phyloP scores from a whole-genome alignment of 2,797 vertebrate genomes.

The Dallia pectoralis region DNA sequence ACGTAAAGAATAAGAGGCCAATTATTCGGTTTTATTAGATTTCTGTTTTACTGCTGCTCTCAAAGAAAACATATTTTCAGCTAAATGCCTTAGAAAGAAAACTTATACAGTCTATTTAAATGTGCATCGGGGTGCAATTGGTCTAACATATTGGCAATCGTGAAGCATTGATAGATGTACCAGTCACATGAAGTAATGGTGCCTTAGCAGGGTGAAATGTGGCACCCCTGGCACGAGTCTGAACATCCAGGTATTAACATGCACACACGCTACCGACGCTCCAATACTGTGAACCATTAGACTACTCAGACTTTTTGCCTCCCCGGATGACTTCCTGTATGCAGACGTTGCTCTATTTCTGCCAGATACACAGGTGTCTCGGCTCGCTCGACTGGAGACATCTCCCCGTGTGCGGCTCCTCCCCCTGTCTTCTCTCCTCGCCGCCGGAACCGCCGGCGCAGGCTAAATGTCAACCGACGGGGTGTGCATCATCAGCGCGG shows the following conservation, averaged over 20 bases:
- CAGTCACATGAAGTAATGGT: too few species aligned
- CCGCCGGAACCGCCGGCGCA: conserved; percentile 17
- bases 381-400: conserved; percentile 17
- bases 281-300: neutral
- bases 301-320: neutral
- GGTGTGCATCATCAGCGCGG: conserved; percentile 41
- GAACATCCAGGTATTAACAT: neutral
- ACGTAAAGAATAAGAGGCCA: too few species aligned
- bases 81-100: too few species aligned
- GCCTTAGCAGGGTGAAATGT: too few species aligned
- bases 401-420: conserved; percentile 12
- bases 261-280: neutral
- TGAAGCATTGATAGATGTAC: too few species aligned
- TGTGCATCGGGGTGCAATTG: too few species aligned
- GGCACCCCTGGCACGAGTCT: too few species aligned
- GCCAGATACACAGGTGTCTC: conserved; percentile 19
- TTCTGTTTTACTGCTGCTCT: too few species aligned
- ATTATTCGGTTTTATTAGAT: too few species aligned
- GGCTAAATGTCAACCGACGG: conserved; percentile 49
- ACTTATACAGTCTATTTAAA: too few species aligned
- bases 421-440: conserved; percentile 21
- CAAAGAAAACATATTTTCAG: too few species aligned
- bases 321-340: neutral
- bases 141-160: too few species aligned
- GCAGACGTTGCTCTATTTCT: neutral